phyloP scores from a whole-genome alignment of 37 sponge, comb jelly and placozoan genomes.

The Mnemiopsis leidyi region DNA sequence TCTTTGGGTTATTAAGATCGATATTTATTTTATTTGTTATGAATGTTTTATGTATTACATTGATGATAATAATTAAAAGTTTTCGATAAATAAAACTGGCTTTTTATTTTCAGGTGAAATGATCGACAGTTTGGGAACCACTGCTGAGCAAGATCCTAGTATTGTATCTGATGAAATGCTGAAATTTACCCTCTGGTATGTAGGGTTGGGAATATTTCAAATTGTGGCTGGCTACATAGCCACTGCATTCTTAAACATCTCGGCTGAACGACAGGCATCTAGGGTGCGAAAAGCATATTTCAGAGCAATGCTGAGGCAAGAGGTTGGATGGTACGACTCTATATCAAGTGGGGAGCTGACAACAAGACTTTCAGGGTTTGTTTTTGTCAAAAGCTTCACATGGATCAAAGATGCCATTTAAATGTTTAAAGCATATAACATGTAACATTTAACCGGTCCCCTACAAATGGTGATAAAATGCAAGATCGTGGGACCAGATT shows the following conservation, averaged over 20 bases:
- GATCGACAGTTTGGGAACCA: neutral
- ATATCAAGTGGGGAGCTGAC: slow-evolving; percentile 70
- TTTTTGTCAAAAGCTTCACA: too few species aligned
- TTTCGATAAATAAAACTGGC: too few species aligned
- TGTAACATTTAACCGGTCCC: too few species aligned
- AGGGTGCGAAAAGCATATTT: slow-evolving; percentile 78
- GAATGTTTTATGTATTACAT: too few species aligned
- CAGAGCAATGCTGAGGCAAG: slow-evolving; percentile 78
- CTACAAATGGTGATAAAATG: too few species aligned
- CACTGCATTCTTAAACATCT: neutral
- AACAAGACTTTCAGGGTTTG: slow-evolving; percentile 76
- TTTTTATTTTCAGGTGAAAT: neutral
- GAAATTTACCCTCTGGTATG: neutral
- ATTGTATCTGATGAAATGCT: neutral
- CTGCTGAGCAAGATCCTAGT: neutral
- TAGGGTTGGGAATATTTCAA: neutral
- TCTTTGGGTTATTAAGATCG: too few species aligned
- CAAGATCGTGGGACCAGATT: too few species aligned
- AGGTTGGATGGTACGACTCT: slow-evolving; percentile 90
- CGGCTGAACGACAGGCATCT: slow-evolving; percentile 66
- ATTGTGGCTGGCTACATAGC: neutral
- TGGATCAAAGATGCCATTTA: too few species aligned
- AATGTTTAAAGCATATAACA: too few species aligned
- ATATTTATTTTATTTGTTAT: too few species aligned
- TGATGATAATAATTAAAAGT: too few species aligned